Evolutionary conservation across 1,140 invertebrate species (phyloP).

Genomic region (Amphibalanus amphitrite): DNA sequence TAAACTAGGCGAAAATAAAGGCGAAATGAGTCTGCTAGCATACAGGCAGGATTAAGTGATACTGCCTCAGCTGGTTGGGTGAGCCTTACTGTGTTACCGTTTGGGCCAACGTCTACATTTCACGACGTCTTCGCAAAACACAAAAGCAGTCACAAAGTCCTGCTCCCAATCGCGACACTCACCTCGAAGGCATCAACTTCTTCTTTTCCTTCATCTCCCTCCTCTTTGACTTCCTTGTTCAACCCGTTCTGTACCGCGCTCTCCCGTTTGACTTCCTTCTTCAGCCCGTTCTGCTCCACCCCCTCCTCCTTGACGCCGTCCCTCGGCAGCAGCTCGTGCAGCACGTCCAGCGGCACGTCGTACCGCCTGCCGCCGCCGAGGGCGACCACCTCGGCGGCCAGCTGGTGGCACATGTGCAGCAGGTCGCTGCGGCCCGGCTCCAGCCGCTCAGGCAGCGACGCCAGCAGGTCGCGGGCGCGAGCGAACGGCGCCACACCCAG

Average conservation of each 20-base stretch:
- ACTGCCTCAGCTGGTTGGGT: neutral
- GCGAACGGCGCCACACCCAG: slow-evolving; percentile 23
- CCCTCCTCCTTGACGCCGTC: slow-evolving; percentile 19
- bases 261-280: neutral
- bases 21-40: neutral
- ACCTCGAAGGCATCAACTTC: neutral
- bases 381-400: slow-evolving; percentile 23
- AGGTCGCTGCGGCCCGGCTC: slow-evolving; percentile 20
- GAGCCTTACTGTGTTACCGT: neutral
- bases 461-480: slow-evolving; percentile 21
- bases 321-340: too few species aligned
- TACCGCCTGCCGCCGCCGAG: slow-evolving; percentile 20
- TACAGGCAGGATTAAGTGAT: neutral
- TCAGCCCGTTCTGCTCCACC: slow-evolving; percentile 20
- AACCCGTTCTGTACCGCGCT: neutral
- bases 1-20: too few species aligned
- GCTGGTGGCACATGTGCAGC: slow-evolving; percentile 22
- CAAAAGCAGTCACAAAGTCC: too few species aligned
- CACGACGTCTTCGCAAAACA: neutral
- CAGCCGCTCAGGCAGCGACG: slow-evolving; percentile 8
- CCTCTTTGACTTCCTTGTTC: neutral
- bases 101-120: neutral
- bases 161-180: too few species aligned
- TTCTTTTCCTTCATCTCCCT: neutral
- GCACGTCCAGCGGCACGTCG: slow-evolving; percentile 9